Evolutionary conservation across 2,113 vertebrate species (phyloP), one percentile per base, ranked within the genome.

Genomic region (Prietella phreatophila): DNA sequence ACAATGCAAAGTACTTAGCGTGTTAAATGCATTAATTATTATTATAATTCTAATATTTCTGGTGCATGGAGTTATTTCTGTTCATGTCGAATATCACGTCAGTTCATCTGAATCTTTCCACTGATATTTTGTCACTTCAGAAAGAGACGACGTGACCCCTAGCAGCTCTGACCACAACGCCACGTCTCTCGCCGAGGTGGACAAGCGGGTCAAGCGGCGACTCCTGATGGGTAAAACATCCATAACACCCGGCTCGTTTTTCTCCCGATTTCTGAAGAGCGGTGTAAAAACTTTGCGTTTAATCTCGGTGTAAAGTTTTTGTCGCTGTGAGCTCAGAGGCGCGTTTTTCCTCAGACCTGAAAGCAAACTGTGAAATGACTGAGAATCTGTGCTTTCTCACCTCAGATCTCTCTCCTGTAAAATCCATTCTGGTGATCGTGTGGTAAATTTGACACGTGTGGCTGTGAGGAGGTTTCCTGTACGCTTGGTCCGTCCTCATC

Each of bases 141-240:
- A 98, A 91, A 95, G 88, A 90, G 96, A 97, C 83, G 96, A 98
- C 67, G 89, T 93, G 84, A 83, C 94, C 89, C 67, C 92, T 5
- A 97, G 97, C 85, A 82, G 94, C 86, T 91, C 93, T 0, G 97
- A 98, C 86, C 95, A 93, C 92, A 98, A 98, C 33, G 75, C 95
- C 91, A 98, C 97, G 0, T 95, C 95, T 69, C 94, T 96, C 78
- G 93, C 93, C 0, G 98, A 99, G 85, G 97, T 96, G 86, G 98
- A 99, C 93, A 99, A 99, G 91, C 95, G 98, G 15, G 98, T 99
- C 91, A 99, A 99, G 80, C 95, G 98, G 36, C 94, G 97, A 42
- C 95, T 99, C 89, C 96, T 99, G 27, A 99, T 99, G 98, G 98
- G 98, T 99, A 97, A 88, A 61, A 73, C 33, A n/a, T 20, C 19